Evolutionary conservation across 2,113 vertebrate species (phyloP).

Genomic region (Coracopsis vasa): DNA sequence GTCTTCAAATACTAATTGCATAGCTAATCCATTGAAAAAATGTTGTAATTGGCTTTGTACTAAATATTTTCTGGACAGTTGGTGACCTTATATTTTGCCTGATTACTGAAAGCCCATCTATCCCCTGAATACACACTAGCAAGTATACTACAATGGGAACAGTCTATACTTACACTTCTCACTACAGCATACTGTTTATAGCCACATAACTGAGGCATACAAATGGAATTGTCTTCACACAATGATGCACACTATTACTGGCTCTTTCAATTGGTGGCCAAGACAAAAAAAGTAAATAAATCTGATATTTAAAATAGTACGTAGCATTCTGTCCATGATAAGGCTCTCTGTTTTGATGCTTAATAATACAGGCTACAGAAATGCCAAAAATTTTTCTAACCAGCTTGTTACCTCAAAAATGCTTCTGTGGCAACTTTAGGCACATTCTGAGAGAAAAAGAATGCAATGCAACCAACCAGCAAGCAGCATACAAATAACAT

Average conservation of each 20-base stretch:
- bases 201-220: background rate
- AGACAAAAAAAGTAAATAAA: background rate
- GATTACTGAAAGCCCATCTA: background rate
- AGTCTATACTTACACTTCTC: background rate
- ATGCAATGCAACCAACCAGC: background rate
- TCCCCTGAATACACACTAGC: background rate
- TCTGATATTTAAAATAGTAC: background rate
- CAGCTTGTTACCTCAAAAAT: conserved; percentile 8
- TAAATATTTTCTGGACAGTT: background rate
- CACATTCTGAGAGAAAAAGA: conserved; percentile 15
- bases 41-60: background rate
- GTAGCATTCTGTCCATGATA: background rate
- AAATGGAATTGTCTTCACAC: background rate
- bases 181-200: background rate
- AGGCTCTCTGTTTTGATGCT: background rate
- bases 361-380: conserved; percentile 1
- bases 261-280: background rate
- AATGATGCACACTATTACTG: background rate
- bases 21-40: background rate
- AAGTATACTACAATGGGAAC: background rate
- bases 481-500: background rate
- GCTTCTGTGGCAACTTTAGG: background rate
- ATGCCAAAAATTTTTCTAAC: conserved; percentile 9
- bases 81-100: background rate
- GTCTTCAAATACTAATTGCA: background rate